A percentile compares a stretch with the other conserved stretches of the same genome.
phyloP scores from a whole-genome alignment of 2,113 vertebrate genomes.

The Bombycilla garrulus region DNA sequence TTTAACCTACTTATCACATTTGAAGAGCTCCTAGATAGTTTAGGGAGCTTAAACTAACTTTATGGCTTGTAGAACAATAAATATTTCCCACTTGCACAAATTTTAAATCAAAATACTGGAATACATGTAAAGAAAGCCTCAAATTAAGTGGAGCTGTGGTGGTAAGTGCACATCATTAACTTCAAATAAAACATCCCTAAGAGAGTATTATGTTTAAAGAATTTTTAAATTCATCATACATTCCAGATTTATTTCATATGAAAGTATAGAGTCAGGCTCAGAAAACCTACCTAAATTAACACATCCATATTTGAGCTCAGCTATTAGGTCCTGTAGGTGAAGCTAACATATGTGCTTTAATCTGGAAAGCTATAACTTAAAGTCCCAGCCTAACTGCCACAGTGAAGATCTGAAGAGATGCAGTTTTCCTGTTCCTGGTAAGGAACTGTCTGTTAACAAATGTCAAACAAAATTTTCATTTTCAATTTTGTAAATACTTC shows the following conservation, averaged over 20 bases:
- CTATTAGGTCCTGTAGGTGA: background rate
- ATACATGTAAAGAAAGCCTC: background rate
- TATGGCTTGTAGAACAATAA: background rate
- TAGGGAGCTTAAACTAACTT: background rate
- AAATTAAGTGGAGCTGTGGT: background rate
- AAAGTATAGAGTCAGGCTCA: background rate
- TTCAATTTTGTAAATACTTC: background rate
- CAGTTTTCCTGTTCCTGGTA: background rate
- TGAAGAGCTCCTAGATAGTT: background rate
- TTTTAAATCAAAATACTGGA: background rate
- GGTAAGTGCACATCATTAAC: background rate
- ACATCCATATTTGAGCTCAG: background rate
- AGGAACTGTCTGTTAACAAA: background rate
- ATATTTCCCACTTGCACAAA: background rate
- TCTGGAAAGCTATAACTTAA: background rate
- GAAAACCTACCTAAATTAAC: background rate
- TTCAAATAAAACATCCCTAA: background rate
- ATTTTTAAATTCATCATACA: background rate
- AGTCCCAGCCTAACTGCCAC: background rate
- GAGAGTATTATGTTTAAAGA: background rate
- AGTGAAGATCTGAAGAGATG: background rate
- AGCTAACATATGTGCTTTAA: background rate
- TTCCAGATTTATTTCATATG: background rate
- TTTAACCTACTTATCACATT: background rate
- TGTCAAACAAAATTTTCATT: background rate